Percentiles rank a stretch among this genome's conserved stretches.
phyloP scores from a whole-genome alignment of 2,113 vertebrate species.

The Scomber colias region DNA sequence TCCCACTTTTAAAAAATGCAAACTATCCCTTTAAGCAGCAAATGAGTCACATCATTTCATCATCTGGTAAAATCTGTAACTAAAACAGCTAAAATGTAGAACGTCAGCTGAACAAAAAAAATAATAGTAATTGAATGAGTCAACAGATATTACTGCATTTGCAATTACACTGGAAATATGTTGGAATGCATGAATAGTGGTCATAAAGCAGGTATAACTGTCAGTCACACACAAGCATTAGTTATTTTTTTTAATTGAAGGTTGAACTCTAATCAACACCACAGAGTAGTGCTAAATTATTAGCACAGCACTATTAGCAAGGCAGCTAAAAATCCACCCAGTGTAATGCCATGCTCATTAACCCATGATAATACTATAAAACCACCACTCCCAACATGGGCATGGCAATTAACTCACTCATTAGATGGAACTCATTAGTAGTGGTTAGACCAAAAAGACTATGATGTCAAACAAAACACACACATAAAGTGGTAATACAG shows the following conservation, averaged over 20 bases:
- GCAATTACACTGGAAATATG: not conserved
- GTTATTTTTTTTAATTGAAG: conserved; percentile 18
- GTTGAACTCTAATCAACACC: conserved; percentile 25
- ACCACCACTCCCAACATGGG: conserved; percentile 48
- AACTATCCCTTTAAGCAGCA: not conserved
- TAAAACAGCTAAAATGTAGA: too few relatives aligned
- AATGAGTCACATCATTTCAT: not conserved
- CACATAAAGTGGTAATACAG: not conserved
- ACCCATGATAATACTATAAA: conserved; percentile 63
- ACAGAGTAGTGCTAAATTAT: conserved; percentile 26
- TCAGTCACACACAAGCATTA: conserved; percentile 12
- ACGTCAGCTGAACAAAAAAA: too few relatives aligned
- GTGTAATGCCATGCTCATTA: conserved; percentile 63
- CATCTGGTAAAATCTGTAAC: too few relatives aligned
- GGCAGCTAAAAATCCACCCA: conserved; percentile 46
- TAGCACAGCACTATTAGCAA: conserved; percentile 38
- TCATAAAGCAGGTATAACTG: not conserved
- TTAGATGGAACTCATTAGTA: conserved; percentile 57
- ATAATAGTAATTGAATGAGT: not conserved
- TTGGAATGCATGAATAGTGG: not conserved
- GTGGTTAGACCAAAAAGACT: conserved; percentile 30
- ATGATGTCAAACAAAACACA: conserved; percentile 39
- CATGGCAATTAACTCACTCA: conserved; percentile 57
- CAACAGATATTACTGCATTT: not conserved
- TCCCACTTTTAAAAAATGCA: too few relatives aligned